Evolutionary conservation across 30 jellyfish, hydroid and myxozoan genomes (phyloP).

Genomic region (Hydractinia echinata): DNA sequence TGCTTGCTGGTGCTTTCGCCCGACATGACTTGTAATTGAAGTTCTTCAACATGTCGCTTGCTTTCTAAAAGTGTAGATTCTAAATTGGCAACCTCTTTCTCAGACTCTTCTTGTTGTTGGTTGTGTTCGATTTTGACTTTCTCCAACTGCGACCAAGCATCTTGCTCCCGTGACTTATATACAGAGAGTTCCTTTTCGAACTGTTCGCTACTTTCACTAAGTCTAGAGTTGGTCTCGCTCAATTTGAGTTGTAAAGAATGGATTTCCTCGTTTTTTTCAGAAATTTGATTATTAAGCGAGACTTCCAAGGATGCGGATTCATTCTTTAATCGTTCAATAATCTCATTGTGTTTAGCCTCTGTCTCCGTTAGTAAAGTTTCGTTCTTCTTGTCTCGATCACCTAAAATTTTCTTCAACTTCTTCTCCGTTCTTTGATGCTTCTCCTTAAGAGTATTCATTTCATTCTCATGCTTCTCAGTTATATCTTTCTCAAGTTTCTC

Average conservation of each 20-base stretch:
- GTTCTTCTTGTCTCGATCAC: conserved; percentile 47
- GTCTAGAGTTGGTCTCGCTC: neutral
- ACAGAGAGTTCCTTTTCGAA: neutral
- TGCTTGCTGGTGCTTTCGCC: conserved; percentile 55
- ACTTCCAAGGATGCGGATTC: neutral
- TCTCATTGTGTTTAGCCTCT: conserved; percentile 25
- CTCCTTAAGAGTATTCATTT: conserved; percentile 16
- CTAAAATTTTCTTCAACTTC: conserved; percentile 43
- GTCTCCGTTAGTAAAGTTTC: conserved; percentile 26
- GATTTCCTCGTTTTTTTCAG: conserved; percentile 20
- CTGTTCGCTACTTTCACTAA: neutral
- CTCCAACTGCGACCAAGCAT: conserved; percentile 7
- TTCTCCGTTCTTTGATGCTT: conserved; percentile 21
- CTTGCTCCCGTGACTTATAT: neutral
- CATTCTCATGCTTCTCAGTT: conserved; percentile 1
- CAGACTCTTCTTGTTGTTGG: conserved; percentile 20
- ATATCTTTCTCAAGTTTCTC: conserved; percentile 12
- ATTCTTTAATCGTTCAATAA: conserved; percentile 29
- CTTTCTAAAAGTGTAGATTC: conserved; percentile 33
- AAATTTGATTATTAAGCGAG: neutral
- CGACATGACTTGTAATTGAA: conserved; percentile 37
- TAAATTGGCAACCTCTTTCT: conserved; percentile 21
- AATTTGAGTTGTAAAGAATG: neutral
- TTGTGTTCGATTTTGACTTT: neutral
- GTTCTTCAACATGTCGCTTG: conserved; percentile 39